Base-by-base conservation (phyloP, 2,797 vertebrate species). In the Gymnoscopelus braueri region DNA sequence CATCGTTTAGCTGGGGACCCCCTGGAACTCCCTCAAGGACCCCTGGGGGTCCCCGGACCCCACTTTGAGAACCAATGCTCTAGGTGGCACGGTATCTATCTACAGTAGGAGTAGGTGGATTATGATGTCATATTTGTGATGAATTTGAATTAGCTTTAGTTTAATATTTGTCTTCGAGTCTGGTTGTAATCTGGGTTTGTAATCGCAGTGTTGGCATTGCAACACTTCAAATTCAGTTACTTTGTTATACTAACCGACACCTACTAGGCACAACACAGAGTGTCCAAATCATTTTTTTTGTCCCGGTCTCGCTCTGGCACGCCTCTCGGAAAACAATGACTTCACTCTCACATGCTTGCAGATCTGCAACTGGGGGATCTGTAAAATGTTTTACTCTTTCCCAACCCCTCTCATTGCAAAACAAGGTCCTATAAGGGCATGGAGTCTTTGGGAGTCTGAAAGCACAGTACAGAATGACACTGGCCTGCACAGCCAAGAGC, bases 341-440 rank as follows among this genome's bases (percentile, higher is more conserved):
- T 90, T 93, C 91, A 92, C 86, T 89, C 85, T 90, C 86, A 88
- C 84, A 83, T 87, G 84, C 88, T 91, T 85, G 71, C 76, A 87
- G 78, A 88, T 87, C 66, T 80, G 77, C 76, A 78, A 80, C 87
- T 76, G 74, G 65, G 83, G 84, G 82, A 76, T 87, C 81, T 87
- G 86, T 87, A 80, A 91, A 91, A 92, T 89, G 89, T 91, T 89
- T 80, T 78, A 80, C 80, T 78, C 80, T 87, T 85, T 87, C 86
- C 82, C 78, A 87, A 88, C 81, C 1, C 15, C 71, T 74, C 78
- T 74, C 78, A 74, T 88, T 85, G 87, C 77, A 89, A 84, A 84
- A 91, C 81, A 90, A 91, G 82, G 84, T 89, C 89, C 88, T 92
- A 84, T 89, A 91, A 92, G 84, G 86, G 67, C 84, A 91, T 86